Evolutionary conservation across 1,140 invertebrate genomes (phyloP).

Genomic region (Ceratitis capitata): DNA sequence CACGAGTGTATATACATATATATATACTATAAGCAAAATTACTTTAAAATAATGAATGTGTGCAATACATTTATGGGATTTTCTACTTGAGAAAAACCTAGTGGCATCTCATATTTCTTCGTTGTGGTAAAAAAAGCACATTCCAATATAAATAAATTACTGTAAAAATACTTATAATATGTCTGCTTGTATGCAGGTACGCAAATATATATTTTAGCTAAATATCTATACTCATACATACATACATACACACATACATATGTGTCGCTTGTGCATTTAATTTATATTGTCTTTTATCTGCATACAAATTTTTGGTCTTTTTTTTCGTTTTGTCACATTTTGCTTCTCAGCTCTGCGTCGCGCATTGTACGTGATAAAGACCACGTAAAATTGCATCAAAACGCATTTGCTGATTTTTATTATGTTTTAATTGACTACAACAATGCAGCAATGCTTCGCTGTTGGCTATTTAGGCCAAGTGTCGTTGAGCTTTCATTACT

Average conservation of each 20-base stretch:
- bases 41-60: background rate
- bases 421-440: background rate
- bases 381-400: background rate
- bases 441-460: background rate
- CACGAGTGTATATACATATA: background rate
- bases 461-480: background rate
- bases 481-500: background rate
- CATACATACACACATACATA: background rate
- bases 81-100: background rate
- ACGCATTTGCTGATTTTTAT: background rate
- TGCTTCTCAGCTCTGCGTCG: no score
- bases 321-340: background rate
- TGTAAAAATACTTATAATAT: no score
- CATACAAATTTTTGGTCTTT: no score
- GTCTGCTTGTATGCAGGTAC: background rate
- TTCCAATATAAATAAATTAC: no score
- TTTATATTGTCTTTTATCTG: background rate
- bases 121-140: no score
- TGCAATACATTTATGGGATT: background rate
- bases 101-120: background rate
- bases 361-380: constrained; percentile 8
- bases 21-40: background rate
- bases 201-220: background rate
- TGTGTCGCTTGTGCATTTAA: background rate
- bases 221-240: background rate